Base-by-base conservation (phyloP, 2,797 vertebrate genomes). In the Orestias chungarensis region DNA sequence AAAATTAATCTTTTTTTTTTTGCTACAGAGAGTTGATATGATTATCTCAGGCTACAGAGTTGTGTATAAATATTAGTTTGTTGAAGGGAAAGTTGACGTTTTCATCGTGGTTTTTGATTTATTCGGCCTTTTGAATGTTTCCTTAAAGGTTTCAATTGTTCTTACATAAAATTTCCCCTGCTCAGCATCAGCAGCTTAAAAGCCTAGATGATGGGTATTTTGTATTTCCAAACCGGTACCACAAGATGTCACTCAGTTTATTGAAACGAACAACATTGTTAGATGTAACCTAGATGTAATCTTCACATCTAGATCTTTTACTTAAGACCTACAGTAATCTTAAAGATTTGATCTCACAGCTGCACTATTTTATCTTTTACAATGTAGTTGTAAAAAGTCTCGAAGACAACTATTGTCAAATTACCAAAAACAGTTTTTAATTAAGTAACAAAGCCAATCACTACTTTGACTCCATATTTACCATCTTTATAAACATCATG, bases 161-260 rank as follows among this genome's bases (percentile, higher is more conserved):
- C 59, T 73, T 29, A 27, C 72, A n/a, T 44, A 35, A 68, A n/a
- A 73, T 59, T 46, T 73, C 29, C 66, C 47, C 43, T 59, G 50
- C 44, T 57, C 52, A 50, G 35, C 42, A 55, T 9, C 38, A 71
- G 43, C 25, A 55, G 33, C 33, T 61, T 7, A 1, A 25, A 18
- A 4, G 10, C 2, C 55, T 50, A 59, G 57, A n/a, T 43, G 33
- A 4, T 54, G 4, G 10, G 23, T 29, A 44, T n/a, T 14, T 25
- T 82, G 75, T 62, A 81, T 29, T 75, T 65, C 7, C 20, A 1
- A 55, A 25, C 33, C 3, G 31, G 27, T 14, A 70, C 87, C 91
- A 90, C 84, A 80, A 78, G 88, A 71, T 81, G 89, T 81, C 88
- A 82, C 72, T 86, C 68, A 82, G 15, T 73, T 11, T 50, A 65